Evolutionary conservation across 2,888 invertebrate genomes (phyloP).

Genomic region (Patella depressa): DNA sequence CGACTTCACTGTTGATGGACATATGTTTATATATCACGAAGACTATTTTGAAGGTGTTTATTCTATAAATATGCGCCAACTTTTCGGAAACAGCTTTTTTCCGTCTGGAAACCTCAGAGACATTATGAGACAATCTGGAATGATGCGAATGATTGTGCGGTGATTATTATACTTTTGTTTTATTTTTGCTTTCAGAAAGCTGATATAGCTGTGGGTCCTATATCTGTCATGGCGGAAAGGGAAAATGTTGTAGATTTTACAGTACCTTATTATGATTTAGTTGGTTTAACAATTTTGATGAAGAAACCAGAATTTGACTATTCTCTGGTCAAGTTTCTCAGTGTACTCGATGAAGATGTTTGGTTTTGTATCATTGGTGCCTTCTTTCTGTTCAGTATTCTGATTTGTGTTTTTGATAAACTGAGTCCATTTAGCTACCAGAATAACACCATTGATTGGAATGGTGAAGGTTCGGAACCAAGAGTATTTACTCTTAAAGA

Average conservation of each 20-base stretch:
- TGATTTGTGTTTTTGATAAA: conserved; percentile 97
- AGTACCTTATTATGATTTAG: conserved; percentile 97
- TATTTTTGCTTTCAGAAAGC: conserved; percentile 76
- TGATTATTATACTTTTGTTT: too few species aligned
- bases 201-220: conserved; percentile 92
- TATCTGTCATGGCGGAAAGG: conserved; percentile 97
- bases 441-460: conserved; percentile 72
- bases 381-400: conserved; percentile 74
- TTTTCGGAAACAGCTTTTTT: too few species aligned
- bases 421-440: conserved; percentile 97
- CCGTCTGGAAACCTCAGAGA: too few species aligned
- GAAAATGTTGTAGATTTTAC: conserved; percentile 94
- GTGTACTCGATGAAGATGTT: conserved; percentile 94
- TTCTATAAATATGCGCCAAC: too few species aligned
- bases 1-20: too few species aligned
- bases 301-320: conserved; percentile 89
- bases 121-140: too few species aligned
- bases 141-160: too few species aligned
- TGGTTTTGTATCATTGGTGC: conserved; percentile 88
- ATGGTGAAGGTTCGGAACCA: conserved; percentile 87
- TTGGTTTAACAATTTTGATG: conserved; percentile 97
- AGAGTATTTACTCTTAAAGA: conserved; percentile 95
- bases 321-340: conserved; percentile 82
- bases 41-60: too few species aligned
- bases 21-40: too few species aligned